Evolutionary conservation across 37 sponge, comb jelly and placozoan species (phyloP).

Genomic region (Hormiphora californensis): DNA sequence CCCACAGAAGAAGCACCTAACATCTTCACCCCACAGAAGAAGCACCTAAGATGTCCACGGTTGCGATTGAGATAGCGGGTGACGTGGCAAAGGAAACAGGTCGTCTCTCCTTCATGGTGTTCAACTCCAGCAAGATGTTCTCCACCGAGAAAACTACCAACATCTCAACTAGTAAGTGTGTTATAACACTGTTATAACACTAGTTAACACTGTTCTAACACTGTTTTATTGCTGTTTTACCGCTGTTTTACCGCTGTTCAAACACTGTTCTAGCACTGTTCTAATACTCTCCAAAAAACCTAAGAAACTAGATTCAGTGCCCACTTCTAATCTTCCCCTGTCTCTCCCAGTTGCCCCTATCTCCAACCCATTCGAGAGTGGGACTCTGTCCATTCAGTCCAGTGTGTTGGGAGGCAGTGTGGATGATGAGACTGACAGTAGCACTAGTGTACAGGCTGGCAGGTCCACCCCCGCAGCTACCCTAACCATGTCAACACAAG

Average conservation of each 20-base stretch:
- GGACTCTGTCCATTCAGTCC: background rate
- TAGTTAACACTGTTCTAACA: background rate
- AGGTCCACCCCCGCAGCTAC: constrained; percentile 4
- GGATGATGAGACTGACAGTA: background rate
- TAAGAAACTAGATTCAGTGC: background rate
- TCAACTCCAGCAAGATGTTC: constrained; percentile 10
- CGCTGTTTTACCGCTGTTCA: background rate
- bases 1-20: too few species aligned
- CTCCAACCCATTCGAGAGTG: background rate
- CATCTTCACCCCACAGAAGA: too few species aligned
- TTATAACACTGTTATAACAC: background rate
- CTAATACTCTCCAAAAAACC: background rate
- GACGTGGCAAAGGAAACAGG: background rate
- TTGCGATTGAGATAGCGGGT: background rate
- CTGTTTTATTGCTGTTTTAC: background rate
- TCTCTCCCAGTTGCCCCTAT: too few species aligned
- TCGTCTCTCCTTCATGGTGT: constrained; percentile 5
- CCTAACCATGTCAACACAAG: background rate
- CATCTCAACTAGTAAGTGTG: background rate
- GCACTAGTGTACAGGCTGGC: background rate
- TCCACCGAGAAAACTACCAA: background rate
- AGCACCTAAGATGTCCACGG: too few species aligned
- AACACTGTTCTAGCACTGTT: background rate
- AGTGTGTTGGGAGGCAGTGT: constrained; percentile 4
- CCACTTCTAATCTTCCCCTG: too few species aligned